These are phyloP conservation scores for Notoglanidium macrostoma DNA, from an alignment of 2,797 vertebrate species.

Conservation along the genomic window DNA sequence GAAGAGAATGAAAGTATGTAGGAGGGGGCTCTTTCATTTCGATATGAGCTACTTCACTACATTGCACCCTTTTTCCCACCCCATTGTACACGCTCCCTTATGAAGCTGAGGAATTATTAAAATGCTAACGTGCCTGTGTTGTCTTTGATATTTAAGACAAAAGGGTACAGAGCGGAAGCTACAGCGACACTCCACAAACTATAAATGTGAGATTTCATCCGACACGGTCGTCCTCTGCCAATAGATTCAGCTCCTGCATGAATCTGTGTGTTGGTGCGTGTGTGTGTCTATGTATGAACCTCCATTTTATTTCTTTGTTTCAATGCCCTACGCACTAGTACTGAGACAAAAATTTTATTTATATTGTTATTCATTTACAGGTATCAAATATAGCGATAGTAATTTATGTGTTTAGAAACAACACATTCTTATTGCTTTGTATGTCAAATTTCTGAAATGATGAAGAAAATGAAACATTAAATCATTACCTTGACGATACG, in stretches of 20 bases:
- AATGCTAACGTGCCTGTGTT: conserved; percentile 91
- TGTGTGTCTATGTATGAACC: conserved; percentile 14
- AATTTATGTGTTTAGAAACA: not conserved
- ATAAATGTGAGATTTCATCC: conserved; percentile 81
- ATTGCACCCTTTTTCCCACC: conserved; percentile 70
- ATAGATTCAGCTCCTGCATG: conserved; percentile 62
- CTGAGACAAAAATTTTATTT: not conserved
- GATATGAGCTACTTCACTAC: conserved; percentile 82
- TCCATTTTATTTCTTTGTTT: conserved; percentile 32
- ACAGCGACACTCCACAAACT: conserved; percentile 76
- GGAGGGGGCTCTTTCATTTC: conserved; percentile 71
- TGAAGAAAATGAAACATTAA: not conserved
- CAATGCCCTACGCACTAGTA: not conserved
- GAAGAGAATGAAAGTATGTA: conserved; percentile 37
- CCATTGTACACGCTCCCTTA: conserved; percentile 82
- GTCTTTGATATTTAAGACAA: conserved; percentile 99
- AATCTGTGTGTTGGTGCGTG: conserved; percentile 28
- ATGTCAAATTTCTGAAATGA: not conserved
- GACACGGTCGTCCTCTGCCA: conserved; percentile 80
- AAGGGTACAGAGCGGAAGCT: conserved; percentile 83
- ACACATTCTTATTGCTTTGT: not conserved
- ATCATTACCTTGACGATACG: not conserved
- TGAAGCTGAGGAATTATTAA: conserved; percentile 92
- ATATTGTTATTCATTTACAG: not conserved
- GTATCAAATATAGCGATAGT: not conserved